A percentile compares a stretch with the other conserved stretches of the same genome.
These are phyloP conservation scores for Drosophila tripunctata DNA, from an alignment of 2,888 invertebrate genomes.

Conservation along the genomic window DNA sequence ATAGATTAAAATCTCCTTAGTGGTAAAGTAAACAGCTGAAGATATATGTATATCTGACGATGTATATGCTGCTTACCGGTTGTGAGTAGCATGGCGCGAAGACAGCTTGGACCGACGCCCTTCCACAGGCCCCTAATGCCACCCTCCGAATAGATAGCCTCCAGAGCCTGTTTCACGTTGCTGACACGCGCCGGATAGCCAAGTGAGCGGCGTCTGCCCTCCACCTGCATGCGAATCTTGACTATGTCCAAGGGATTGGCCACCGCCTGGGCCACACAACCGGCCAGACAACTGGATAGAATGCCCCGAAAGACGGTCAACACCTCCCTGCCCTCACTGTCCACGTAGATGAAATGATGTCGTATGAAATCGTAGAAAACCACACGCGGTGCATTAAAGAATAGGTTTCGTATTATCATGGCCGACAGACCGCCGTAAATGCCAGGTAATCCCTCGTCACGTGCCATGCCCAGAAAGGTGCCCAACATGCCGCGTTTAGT, in stretches of 20 bases:
- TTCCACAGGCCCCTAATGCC: conserved; percentile 28
- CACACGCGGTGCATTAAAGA: conserved; percentile 51
- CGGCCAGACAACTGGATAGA: conserved; percentile 34
- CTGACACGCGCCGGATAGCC: conserved; percentile 19
- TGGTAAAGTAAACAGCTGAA: too few relatives aligned
- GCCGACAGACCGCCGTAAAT: conserved; percentile 49
- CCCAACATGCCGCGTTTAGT: conserved; percentile 10
- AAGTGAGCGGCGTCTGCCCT: conserved; percentile 34
- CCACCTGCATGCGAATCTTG: conserved; percentile 55
- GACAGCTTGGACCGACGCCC: conserved; percentile 25
- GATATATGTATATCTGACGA: too few relatives aligned
- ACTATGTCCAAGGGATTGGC: conserved; percentile 58
- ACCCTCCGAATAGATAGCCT: conserved; percentile 4
- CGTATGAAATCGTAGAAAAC: conserved; percentile 49
- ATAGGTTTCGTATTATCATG: conserved; percentile 41
- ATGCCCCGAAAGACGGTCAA: conserved; percentile 3
- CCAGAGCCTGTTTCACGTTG: conserved; percentile 4
- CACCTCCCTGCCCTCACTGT: conserved; percentile 18
- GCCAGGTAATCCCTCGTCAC: conserved; percentile 28
- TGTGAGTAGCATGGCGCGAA: conserved; percentile 35
- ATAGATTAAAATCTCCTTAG: too few relatives aligned
- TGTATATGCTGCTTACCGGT: conserved; percentile 22
- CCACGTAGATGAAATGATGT: conserved; percentile 3
- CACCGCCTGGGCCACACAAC: conserved; percentile 37
- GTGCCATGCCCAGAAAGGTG: conserved; percentile 18